These are phyloP conservation scores for Mus spretus DNA, from an alignment of 2,797 vertebrate genomes.

Conservation along the genomic window DNA sequence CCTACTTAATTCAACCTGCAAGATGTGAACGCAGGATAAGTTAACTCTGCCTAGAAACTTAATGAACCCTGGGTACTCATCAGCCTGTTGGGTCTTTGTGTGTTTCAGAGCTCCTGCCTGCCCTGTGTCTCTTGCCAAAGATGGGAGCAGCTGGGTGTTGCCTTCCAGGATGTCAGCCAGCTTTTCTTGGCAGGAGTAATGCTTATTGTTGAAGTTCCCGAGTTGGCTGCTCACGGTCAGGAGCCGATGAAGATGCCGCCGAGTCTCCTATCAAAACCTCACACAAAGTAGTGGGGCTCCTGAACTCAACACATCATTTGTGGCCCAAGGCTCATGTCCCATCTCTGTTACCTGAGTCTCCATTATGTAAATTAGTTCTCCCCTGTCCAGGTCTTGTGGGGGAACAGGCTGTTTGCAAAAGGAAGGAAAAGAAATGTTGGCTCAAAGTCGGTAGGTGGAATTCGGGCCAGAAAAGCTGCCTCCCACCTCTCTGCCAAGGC, in stretches of 20 bases:
- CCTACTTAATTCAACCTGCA: background rate
- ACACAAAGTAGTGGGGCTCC: background rate
- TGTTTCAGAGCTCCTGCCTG: conserved; percentile 1
- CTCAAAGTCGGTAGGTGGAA: background rate
- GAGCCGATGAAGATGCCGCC: background rate
- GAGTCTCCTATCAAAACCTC: background rate
- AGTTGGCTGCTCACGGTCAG: background rate
- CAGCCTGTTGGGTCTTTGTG: background rate
- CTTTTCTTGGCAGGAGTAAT: conserved; percentile 62
- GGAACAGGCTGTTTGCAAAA: conserved; percentile 48
- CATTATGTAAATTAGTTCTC: conserved; percentile 18
- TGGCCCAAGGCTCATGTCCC: background rate
- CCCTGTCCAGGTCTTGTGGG: conserved; percentile 29
- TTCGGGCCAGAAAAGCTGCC: conserved; percentile 5
- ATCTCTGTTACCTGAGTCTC: conserved; percentile 25
- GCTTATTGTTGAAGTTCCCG: conserved; percentile 54
- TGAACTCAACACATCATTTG: background rate
- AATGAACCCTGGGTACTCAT: background rate
- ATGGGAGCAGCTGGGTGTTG: conserved; percentile 39
- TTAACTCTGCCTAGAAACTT: background rate
- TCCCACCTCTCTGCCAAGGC: conserved; percentile 4
- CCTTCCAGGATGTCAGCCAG: conserved; percentile 54
- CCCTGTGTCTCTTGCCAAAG: background rate
- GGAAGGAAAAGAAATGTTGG: conserved; percentile 57
- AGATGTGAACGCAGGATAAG: background rate